A percentile compares a stretch with the other conserved stretches of the same genome.
Conservation (phyloP, 2,888 invertebrate species). For the Tiphia femorata region DNA sequence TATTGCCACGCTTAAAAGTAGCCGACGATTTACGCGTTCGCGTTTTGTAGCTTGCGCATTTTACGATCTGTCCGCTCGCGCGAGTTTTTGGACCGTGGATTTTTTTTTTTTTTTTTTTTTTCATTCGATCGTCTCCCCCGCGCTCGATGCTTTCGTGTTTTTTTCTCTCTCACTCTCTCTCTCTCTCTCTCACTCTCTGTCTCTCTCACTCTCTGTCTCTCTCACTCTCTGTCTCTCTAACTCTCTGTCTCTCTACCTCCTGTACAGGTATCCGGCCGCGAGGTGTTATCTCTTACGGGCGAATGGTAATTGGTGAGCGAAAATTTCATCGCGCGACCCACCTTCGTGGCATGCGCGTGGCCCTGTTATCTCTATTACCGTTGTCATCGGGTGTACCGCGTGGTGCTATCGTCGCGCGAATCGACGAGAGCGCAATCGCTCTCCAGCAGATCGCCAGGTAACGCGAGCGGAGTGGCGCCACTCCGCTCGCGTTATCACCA, state of each 20-base stretch:
- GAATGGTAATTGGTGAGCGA: constrained; percentile 12
- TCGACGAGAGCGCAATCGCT: too few species aligned
- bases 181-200: background rate
- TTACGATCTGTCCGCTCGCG: too few species aligned
- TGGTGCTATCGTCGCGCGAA: background rate
- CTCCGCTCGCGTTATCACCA: background rate
- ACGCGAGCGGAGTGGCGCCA: too few species aligned
- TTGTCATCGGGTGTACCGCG: constrained; percentile 1
- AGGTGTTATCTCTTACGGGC: constrained; percentile 4
- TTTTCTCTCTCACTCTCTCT: background rate
- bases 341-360: background rate
- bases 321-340: constrained; percentile 5
- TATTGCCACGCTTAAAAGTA: background rate
- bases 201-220: background rate
- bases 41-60: background rate
- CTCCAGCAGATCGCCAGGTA: background rate
- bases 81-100: too few species aligned
- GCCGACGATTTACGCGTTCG: background rate
- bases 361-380: constrained; percentile 15
- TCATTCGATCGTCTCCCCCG: too few species aligned
- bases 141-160: too few species aligned
- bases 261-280: too few species aligned
- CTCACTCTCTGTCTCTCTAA: background rate
- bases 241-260: too few species aligned
- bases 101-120: too few species aligned